Conservation (phyloP, 2,113 vertebrate species). For the Benitochromis conjunctus region DNA sequence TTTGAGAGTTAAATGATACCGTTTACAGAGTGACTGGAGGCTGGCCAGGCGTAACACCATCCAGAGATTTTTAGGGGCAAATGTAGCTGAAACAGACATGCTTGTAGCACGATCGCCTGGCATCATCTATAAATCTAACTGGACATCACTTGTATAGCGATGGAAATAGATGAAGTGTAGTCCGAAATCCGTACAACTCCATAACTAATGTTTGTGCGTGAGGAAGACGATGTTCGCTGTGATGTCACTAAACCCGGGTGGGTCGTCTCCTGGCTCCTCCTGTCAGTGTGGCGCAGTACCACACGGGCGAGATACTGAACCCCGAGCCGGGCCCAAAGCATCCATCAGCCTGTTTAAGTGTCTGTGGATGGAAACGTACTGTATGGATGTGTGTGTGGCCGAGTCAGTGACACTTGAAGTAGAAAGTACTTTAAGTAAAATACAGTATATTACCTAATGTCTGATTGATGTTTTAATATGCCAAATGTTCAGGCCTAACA, state of each 20-base stretch:
- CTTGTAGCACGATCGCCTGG: background rate
- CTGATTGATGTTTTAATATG: background rate
- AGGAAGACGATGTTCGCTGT: background rate
- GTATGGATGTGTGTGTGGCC: no score
- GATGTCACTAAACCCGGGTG: fast-evolving
- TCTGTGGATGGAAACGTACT: background rate
- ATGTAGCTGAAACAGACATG: background rate
- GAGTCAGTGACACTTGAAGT: no score
- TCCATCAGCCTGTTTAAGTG: background rate
- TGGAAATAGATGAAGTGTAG: no score
- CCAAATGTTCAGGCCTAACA: fast-evolving
- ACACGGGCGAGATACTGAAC: background rate
- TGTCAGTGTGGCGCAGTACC: background rate
- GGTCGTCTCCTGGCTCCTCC: background rate
- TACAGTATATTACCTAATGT: background rate
- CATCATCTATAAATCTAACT: background rate
- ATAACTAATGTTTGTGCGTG: background rate
- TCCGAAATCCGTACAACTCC: background rate
- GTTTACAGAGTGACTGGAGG: background rate
- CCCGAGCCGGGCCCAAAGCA: background rate
- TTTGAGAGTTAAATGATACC: background rate
- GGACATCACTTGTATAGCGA: background rate
- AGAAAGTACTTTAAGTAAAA: background rate
- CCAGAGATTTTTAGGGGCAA: background rate
- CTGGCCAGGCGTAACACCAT: background rate